Conservation (phyloP, 2,797 vertebrate genomes). For the Hylomyscus alleni region DNA sequence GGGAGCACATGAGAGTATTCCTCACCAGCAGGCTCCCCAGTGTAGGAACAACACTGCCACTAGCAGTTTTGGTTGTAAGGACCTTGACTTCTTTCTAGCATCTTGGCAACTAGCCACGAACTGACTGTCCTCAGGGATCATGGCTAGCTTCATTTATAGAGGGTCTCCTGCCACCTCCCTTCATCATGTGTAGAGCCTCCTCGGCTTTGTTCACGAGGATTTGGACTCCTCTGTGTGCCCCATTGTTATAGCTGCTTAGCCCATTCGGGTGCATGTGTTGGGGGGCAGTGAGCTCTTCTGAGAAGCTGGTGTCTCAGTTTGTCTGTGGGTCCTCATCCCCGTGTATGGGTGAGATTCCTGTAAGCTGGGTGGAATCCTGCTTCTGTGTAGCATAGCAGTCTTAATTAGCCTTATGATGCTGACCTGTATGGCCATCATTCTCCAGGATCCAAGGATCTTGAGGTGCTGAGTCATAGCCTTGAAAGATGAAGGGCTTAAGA, state of each 20-base stretch:
- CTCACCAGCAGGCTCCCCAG: not conserved
- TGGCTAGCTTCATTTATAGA: not conserved
- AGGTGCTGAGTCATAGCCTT: conserved; percentile 90
- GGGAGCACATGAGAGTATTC: not conserved
- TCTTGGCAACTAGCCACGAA: not conserved
- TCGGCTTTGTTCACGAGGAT: not conserved
- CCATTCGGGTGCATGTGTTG: not conserved
- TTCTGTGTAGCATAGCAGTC: too few species aligned
- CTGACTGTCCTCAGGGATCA: not conserved
- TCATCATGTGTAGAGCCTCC: too few species aligned
- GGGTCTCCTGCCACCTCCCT: not conserved
- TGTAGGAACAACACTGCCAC: not conserved
- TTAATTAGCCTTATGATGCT: not conserved
- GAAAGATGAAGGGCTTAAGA: conserved; percentile 90
- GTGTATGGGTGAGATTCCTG: not conserved
- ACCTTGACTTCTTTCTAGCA: not conserved
- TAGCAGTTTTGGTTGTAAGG: not conserved
- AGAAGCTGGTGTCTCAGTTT: not conserved
- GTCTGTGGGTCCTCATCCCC: not conserved
- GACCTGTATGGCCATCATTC: conserved; percentile 93
- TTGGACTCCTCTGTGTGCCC: not conserved
- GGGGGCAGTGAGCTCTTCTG: not conserved
- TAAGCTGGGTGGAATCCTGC: not conserved
- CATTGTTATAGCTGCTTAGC: not conserved
- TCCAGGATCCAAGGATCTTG: conserved; percentile 91